Evolutionary conservation across 2,888 invertebrate species (phyloP).

Genomic region (Hartigia nigra): DNA sequence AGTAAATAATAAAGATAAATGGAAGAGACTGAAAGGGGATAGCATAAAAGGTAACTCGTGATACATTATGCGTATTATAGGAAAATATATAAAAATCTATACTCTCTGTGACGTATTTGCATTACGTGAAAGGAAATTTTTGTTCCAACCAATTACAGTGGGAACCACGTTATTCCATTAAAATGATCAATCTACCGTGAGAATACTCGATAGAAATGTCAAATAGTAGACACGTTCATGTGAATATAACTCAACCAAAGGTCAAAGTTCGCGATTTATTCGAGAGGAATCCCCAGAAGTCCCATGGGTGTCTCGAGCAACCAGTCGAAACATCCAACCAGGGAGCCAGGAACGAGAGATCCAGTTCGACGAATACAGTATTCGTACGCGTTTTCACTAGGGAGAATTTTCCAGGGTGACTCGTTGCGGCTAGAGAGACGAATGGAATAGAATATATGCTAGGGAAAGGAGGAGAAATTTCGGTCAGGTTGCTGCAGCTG

Average conservation of each 20-base stretch:
- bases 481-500: background rate
- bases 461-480: background rate
- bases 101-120: background rate
- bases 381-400: background rate
- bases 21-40: background rate
- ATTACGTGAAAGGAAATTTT: background rate
- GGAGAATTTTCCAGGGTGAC: background rate
- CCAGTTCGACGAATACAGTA: background rate
- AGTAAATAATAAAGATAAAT: background rate
- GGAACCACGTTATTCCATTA: background rate
- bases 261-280: background rate
- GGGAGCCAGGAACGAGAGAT: background rate
- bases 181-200: background rate
- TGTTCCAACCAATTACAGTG: background rate
- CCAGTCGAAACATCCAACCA: background rate
- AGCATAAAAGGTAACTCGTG: background rate
- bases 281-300: background rate
- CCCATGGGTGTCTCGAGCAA: background rate
- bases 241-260: background rate
- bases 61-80: background rate
- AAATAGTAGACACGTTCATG: background rate
- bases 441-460: background rate
- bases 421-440: background rate
- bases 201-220: background rate
- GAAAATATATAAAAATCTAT: background rate